Evolutionary conservation across 2,113 vertebrate genomes (phyloP).

Genomic region (rabbit (Oryctolagus cuniculus)): mOryCun1.1 NC_091448.1:31642001-31642500

Average conservation of each 20-base stretch:
- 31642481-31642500: neutral
- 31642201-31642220: neutral
- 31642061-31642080: neutral
- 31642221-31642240: neutral
- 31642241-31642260: neutral
- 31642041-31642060: neutral
- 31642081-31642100: neutral
- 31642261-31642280: neutral
- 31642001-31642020: neutral
- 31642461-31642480: neutral
- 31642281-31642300: no score
- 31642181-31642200: neutral
- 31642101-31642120: neutral
- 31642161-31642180: neutral
- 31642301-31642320: no score
- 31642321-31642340: neutral
- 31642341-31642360: no score
- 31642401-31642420: neutral
- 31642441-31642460: neutral
- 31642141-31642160: no score
- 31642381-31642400: neutral
- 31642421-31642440: neutral
- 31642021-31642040: neutral
- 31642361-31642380: no score
- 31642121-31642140: no score